Conservation (phyloP, 2,113 vertebrate genomes). For the Mobula birostris region DNA sequence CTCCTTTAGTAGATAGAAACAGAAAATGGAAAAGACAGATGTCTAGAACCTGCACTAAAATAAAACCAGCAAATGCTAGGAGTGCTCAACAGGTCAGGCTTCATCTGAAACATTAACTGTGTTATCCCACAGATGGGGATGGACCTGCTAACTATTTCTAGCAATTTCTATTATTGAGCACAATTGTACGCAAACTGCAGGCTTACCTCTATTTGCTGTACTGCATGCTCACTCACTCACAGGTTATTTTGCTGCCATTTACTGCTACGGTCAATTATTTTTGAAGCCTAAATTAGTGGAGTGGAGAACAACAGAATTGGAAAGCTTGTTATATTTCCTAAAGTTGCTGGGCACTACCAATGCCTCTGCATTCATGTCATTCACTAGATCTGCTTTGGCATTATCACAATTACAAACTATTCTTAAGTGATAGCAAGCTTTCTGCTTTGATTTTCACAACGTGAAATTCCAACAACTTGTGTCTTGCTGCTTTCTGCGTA, state of each 20-base stretch:
- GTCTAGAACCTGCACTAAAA: no score
- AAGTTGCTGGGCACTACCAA: not conserved
- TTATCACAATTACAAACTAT: not conserved
- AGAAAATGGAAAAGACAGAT: no score
- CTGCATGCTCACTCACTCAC: no score
- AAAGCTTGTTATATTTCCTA: not conserved
- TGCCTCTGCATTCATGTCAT: not conserved
- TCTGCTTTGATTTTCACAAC: not conserved
- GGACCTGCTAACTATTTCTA: no score
- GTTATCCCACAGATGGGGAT: no score
- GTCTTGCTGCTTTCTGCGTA: not conserved
- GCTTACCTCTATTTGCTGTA: not conserved
- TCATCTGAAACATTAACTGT: no score
- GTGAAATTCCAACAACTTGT: not conserved
- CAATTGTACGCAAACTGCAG: not conserved
- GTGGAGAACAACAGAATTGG: not conserved
- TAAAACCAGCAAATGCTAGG: no score
- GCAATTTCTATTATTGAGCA: not conserved
- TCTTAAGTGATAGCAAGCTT: not conserved
- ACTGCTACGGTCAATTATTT: not conserved
- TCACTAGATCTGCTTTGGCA: not conserved
- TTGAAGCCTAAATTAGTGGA: not conserved
- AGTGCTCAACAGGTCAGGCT: no score
- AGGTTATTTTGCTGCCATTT: not conserved
- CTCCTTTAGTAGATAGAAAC: no score